Base-by-base conservation (phyloP, 2,888 invertebrate species). In the Ceramica pisi region DNA sequence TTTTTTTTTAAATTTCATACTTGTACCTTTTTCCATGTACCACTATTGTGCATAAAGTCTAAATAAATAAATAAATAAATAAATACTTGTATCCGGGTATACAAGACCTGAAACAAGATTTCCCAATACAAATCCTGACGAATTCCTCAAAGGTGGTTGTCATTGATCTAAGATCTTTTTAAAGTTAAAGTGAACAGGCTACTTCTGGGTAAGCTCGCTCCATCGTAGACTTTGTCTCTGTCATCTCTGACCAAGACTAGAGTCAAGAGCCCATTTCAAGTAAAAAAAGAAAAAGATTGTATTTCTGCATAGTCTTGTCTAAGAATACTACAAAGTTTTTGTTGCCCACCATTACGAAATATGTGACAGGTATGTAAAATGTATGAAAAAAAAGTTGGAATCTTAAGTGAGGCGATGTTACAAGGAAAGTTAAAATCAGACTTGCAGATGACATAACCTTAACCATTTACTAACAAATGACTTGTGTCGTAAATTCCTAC, bases 401-500 rank as follows among this genome's bases (percentile, higher is more conserved):
- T 60, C 44, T 67, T 79, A 86, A 68, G 60, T 63, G 71, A 60
- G 8, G 41, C 57, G 60, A 61, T 60, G 59, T 19, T 79, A 41
- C 56, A 78, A 35, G 83, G 79, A 23, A 78, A 72, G 50, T 71
- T 57, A 65, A 63, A 82, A 80, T 81, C 60, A 64, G 81, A 83
- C 75, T 81, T 81, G 80, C 71, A 80, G 72, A 83, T 84, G 60
- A 50, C 51, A 61, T 62, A 71, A 64, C 71, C 51, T 59, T 62
- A 71, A 64, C 71, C 72, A 81, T 83, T 81, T 86, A 74, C 79
- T 69, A 71, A 72, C 81, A 81, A 77, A 61, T 77, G 65, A 62
- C 70, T 79, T 72, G 68, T 74, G 65, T 81, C 76, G 84, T 86
- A 80, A 81, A 86, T 86, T 76, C 84, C 86, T 67, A 82, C 71